Conservation (phyloP, 1,140 invertebrate species). For the Carcinoscorpius rotundicauda region DNA sequence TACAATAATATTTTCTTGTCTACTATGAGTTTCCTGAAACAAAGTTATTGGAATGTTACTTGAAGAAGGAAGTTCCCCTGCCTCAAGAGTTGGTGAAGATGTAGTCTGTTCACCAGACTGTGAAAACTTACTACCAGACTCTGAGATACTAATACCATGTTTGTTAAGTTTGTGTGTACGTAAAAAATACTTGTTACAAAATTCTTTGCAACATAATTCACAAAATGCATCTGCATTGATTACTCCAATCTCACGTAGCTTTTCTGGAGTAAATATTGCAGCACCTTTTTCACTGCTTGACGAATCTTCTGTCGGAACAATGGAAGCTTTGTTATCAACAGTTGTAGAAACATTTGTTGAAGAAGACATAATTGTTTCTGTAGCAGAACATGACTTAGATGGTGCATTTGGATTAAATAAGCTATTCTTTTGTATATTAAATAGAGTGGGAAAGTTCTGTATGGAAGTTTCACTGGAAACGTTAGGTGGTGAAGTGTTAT, state of each 20-base stretch:
- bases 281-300: constrained; percentile 12
- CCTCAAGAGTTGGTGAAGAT: no score
- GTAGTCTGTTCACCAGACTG: no score
- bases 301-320: constrained; percentile 12
- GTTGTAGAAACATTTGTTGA: neutral
- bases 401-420: constrained; percentile 75
- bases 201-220: constrained; percentile 88
- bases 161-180: constrained; percentile 72
- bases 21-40: no score
- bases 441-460: constrained; percentile 2
- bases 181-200: constrained; percentile 89
- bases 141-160: constrained; percentile 37
- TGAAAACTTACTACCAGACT: constrained; percentile 9
- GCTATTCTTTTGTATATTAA: constrained; percentile 43
- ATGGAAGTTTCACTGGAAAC: constrained; percentile 2
- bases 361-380: constrained; percentile 9
- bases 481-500: constrained; percentile 14
- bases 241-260: constrained; percentile 57
- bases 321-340: constrained; percentile 6
- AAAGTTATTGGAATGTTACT: no score
- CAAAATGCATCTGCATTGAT: constrained; percentile 81
- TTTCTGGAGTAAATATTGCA: constrained; percentile 46
- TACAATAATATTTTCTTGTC: no score
- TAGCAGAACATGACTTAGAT: constrained; percentile 17
- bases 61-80: no score